Percentiles rank a stretch among this genome's conserved stretches.
Evolutionary conservation across 2,113 vertebrate genomes (phyloP).

Genomic region (Phainopepla nitens): DNA sequence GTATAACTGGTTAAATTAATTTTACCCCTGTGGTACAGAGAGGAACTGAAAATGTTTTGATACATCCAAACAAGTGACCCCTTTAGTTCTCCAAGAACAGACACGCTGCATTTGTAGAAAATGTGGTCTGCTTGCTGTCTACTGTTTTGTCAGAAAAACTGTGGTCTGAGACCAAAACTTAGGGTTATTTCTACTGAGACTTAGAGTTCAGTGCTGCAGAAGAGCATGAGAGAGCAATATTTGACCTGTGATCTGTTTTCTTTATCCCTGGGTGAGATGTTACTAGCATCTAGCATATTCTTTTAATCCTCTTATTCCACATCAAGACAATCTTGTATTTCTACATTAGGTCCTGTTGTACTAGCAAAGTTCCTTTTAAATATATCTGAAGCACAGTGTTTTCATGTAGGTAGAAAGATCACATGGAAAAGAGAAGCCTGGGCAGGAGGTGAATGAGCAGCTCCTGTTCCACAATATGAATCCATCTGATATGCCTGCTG

Average conservation of each 20-base stretch:
- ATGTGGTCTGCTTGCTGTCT: neutral
- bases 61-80: neutral
- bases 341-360: neutral
- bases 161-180: neutral
- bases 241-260: neutral
- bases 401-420: conserved; percentile 76
- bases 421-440: conserved; percentile 73
- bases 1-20: neutral
- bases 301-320: neutral
- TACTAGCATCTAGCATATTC: neutral
- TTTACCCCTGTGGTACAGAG: neutral
- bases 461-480: conserved; percentile 79
- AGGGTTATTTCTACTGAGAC: neutral
- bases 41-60: neutral
- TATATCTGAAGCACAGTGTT: neutral
- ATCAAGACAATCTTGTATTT: neutral
- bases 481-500: conserved; percentile 18
- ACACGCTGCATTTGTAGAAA: neutral
- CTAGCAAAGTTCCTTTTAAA: neutral
- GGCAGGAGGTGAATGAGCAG: conserved; percentile 58
- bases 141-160: neutral
- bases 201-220: neutral
- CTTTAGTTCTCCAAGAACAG: neutral
- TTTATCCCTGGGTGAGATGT: neutral
- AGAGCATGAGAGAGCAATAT: neutral